Evolutionary conservation across 2,113 vertebrate genomes (phyloP).

Genomic region (Syrrhaptes paradoxus): DNA sequence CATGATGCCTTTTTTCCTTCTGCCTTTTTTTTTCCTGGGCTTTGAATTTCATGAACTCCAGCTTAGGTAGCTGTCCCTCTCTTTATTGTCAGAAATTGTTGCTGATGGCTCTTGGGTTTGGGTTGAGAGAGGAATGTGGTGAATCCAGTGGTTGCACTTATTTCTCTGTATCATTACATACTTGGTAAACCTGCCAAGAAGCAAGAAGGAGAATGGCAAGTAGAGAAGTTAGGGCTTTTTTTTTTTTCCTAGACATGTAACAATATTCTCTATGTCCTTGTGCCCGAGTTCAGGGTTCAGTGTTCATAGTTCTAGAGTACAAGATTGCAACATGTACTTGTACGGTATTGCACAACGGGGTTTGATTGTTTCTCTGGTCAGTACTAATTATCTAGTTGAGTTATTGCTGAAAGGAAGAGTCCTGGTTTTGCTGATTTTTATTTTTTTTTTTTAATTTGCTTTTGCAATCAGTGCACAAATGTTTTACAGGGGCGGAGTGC

Average conservation of each 20-base stretch:
- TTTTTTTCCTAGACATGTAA: neutral
- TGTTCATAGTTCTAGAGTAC: neutral
- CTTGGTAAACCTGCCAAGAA: neutral
- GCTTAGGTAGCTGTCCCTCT: neutral
- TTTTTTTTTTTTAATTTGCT: neutral
- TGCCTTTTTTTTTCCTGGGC: neutral
- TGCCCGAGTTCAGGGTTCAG: neutral
- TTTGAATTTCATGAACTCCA: neutral
- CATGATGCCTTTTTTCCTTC: neutral
- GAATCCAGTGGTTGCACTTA: neutral
- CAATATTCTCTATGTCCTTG: neutral
- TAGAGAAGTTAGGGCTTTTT: neutral
- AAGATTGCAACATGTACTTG: neutral
- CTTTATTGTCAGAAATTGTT: neutral
- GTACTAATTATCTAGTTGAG: neutral
- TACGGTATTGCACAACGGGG: conserved; percentile 5
- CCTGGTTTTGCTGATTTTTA: neutral
- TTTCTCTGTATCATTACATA: neutral
- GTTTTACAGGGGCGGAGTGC: neutral
- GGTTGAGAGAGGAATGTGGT: neutral
- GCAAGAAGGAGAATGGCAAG: neutral
- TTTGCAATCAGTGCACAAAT: neutral
- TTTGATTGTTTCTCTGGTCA: conserved; percentile 26
- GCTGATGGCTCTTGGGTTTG: neutral
- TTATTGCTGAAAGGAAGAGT: conserved; percentile 39